Conservation (phyloP, 2,113 vertebrate genomes). For the Albula glossodonta region DNA sequence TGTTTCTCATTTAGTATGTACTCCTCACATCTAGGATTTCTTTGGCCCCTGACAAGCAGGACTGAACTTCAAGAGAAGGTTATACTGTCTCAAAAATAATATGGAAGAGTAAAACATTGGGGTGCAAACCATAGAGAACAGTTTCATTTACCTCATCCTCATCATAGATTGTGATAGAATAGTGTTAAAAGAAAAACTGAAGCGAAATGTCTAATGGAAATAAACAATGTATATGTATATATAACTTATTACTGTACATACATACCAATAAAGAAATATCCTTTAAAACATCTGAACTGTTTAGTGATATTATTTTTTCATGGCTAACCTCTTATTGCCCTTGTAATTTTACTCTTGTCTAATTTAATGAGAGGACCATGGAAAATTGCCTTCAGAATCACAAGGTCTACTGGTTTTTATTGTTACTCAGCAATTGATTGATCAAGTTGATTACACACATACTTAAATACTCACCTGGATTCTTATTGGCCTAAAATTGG, state of each 20-base stretch:
- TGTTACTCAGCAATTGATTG: not conserved
- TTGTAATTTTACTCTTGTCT: not conserved
- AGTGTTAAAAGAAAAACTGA: slow-evolving; percentile 36
- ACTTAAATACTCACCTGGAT: not conserved
- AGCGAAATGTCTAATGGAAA: slow-evolving; percentile 43
- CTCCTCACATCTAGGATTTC: slow-evolving; percentile 22
- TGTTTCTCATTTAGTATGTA: slow-evolving; percentile 35
- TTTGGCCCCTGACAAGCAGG: not conserved
- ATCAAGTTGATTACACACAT: not conserved
- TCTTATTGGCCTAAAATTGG: not conserved
- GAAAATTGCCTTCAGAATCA: not conserved
- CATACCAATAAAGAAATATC: slow-evolving; percentile 2
- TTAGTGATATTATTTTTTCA: slow-evolving; percentile 48
- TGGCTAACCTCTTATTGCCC: not conserved
- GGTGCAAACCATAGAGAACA: slow-evolving; percentile 4
- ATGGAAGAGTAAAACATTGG: slow-evolving; percentile 37
- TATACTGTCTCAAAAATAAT: slow-evolving; percentile 35
- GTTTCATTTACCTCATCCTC: slow-evolving; percentile 24
- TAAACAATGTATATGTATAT: slow-evolving; percentile 68
- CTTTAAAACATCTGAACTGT: not conserved
- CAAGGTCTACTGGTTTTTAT: not conserved
- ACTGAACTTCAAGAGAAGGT: not conserved
- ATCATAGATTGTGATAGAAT: slow-evolving; percentile 34
- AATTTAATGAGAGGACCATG: not conserved
- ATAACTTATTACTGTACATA: slow-evolving; percentile 80